Conservation (phyloP, 1,140 invertebrate genomes). For the Chrysomallon squamiferum region DNA sequence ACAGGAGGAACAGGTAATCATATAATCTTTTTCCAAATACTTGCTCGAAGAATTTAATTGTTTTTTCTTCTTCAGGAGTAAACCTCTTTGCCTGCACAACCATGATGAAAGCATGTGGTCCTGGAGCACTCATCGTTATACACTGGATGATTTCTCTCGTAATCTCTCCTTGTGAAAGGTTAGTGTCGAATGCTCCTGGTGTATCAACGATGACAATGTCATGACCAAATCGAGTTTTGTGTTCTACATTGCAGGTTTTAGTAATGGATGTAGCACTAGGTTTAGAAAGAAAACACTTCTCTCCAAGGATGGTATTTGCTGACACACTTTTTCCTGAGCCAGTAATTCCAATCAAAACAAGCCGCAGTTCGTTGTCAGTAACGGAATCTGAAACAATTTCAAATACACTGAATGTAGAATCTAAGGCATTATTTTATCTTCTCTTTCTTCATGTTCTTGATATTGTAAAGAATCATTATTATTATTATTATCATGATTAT, state of each 20-base stretch:
- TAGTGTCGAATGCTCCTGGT: conserved; percentile 6
- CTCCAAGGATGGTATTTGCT: conserved; percentile 14
- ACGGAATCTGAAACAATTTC: too few species aligned
- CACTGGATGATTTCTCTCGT: neutral
- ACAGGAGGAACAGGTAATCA: conserved; percentile 4
- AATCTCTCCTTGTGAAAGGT: neutral
- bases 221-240: too few species aligned
- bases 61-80: conserved; percentile 4
- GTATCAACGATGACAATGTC: conserved; percentile 6
- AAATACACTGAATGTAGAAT: too few species aligned
- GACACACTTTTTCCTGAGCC: conserved; percentile 19
- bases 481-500: too few species aligned
- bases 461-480: too few species aligned
- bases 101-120: conserved; percentile 6
- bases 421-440: too few species aligned
- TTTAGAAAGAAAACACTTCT: conserved; percentile 3
- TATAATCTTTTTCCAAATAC: neutral
- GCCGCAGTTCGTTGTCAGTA: conserved; percentile 11
- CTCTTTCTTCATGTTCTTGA: too few species aligned
- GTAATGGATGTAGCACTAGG: conserved; percentile 8
- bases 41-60: neutral
- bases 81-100: neutral
- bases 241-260: neutral
- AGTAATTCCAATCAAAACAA: conserved; percentile 18
- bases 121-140: conserved; percentile 3